A percentile compares a stretch with the other conserved stretches of the same genome.
Evolutionary conservation across 2,797 vertebrate genomes (phyloP).

Genomic region (Simalia tracyae): DNA sequence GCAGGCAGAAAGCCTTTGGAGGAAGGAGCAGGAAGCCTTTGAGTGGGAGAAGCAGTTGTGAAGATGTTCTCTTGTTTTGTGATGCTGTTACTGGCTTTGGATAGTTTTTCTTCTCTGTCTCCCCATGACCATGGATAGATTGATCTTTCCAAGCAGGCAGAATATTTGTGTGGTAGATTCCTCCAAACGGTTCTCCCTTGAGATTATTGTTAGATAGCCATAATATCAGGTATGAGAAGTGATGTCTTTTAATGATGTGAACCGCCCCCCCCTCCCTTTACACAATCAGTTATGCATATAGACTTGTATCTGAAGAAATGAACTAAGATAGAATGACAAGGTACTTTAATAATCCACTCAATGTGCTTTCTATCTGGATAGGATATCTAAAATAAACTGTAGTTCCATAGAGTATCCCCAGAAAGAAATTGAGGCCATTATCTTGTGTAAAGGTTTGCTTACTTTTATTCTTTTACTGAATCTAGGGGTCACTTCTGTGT

Average conservation of each 20-base stretch:
- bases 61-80: too few species aligned
- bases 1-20: too few species aligned
- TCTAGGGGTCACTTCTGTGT: too few species aligned
- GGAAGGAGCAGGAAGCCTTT: too few species aligned
- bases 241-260: not conserved
- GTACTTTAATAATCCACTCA: not conserved
- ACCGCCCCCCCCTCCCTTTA: too few species aligned
- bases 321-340: not conserved
- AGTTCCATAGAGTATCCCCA: not conserved
- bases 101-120: too few species aligned
- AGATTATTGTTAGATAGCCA: not conserved
- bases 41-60: too few species aligned
- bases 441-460: not conserved
- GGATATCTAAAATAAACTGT: not conserved
- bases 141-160: too few species aligned
- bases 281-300: not conserved
- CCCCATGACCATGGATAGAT: too few species aligned
- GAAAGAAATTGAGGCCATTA: not conserved
- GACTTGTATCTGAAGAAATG: not conserved
- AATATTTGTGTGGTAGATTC: too few species aligned
- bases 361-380: not conserved
- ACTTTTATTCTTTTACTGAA: not conserved
- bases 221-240: not conserved
- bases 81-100: too few species aligned
- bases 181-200: not conserved